Conservation (phyloP, 2,888 invertebrate species). For the Caenorhabditis panamensis region DNA sequence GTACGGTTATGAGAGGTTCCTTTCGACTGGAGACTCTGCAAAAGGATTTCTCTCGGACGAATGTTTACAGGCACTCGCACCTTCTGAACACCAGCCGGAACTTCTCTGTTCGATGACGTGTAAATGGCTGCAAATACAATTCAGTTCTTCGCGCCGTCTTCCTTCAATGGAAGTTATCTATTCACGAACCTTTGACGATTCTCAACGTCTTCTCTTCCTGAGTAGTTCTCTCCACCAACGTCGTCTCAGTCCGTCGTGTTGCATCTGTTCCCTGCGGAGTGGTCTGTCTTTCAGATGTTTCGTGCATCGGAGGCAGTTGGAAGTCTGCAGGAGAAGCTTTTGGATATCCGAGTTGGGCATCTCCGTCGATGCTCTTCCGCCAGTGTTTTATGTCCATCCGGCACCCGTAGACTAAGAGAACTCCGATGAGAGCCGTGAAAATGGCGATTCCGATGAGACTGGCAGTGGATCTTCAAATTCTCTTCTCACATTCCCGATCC, state of each 20-base stretch:
- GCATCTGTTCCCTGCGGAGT: neutral
- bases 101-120: slow-evolving; percentile 41
- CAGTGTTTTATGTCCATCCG: slow-evolving; percentile 50
- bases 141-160: neutral
- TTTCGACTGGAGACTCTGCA: slow-evolving; percentile 31
- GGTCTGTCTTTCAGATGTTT: slow-evolving; percentile 8
- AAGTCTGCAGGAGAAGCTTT: slow-evolving; percentile 24
- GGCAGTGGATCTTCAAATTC: slow-evolving; percentile 16
- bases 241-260: slow-evolving; percentile 13
- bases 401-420: slow-evolving; percentile 36
- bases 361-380: slow-evolving; percentile 47
- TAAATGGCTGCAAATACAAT: slow-evolving; percentile 42
- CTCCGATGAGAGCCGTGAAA: slow-evolving; percentile 26
- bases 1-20: neutral
- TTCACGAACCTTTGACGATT: slow-evolving; percentile 31
- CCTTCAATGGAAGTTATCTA: neutral
- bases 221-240: slow-evolving; percentile 9
- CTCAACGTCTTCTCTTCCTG: slow-evolving; percentile 42
- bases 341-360: slow-evolving; percentile 27
- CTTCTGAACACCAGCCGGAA: slow-evolving; percentile 30
- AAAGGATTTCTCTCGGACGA: no score
- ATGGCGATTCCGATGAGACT: slow-evolving; percentile 30
- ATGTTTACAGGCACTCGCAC: no score
- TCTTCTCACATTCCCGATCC: neutral
- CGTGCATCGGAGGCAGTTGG: slow-evolving; percentile 29